Percentiles rank a stretch among this genome's conserved stretches.
Conservation (phyloP, 2,113 vertebrate genomes). For the Menura novaehollandiae region DNA sequence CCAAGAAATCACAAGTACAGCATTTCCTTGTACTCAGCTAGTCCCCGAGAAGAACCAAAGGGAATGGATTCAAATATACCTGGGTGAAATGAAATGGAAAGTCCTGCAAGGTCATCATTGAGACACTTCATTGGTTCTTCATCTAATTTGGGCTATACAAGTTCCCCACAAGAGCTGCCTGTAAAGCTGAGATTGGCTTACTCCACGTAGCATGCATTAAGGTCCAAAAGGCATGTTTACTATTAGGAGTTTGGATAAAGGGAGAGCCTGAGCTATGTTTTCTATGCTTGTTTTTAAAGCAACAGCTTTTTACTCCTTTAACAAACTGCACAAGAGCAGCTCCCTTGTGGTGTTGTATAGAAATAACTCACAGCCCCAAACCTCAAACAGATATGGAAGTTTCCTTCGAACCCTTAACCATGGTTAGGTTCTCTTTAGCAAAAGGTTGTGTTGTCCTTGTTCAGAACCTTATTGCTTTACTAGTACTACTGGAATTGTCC, state of each 20-base stretch:
- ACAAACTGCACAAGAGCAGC: not conserved
- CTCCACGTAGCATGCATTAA: not conserved
- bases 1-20: not conserved
- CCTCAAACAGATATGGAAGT: not conserved
- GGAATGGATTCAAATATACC: not conserved
- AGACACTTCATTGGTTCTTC: not conserved
- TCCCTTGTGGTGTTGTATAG: not conserved
- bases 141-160: not conserved
- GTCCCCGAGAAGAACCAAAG: not conserved
- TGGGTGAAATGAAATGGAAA: not conserved
- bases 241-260: not conserved
- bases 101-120: not conserved
- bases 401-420: not conserved
- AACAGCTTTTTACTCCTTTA: not conserved
- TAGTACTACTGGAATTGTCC: not conserved
- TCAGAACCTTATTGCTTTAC: not conserved
- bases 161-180: not conserved
- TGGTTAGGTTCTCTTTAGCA: not conserved
- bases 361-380: not conserved
- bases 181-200: not conserved
- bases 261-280: not conserved
- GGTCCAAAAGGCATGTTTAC: not conserved
- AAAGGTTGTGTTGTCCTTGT: not conserved
- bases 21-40: not conserved
- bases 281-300: not conserved